Evolutionary conservation across 92 coral and sea anemone species (phyloP).

Genomic region (Pocillopora grandis): DNA sequence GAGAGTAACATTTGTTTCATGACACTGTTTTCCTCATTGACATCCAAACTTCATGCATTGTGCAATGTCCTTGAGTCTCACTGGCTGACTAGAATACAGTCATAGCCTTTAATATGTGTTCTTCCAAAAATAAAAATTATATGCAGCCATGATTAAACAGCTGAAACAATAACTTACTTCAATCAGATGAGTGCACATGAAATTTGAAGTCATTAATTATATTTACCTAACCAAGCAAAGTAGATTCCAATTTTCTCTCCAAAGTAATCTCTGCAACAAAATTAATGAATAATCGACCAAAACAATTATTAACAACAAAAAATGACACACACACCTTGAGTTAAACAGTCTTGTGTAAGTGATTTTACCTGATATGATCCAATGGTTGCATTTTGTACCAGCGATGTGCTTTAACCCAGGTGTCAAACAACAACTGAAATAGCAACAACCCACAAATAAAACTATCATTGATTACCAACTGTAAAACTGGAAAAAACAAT

Average conservation of each 20-base stretch:
- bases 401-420: constrained; percentile 78
- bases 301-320: not conserved
- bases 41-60: too few relatives aligned
- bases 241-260: constrained; percentile 98
- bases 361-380: too few relatives aligned
- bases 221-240: constrained; percentile 97
- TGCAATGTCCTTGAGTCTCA: too few relatives aligned
- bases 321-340: not conserved
- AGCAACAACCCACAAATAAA: not conserved
- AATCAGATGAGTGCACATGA: not conserved
- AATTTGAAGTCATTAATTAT: not conserved
- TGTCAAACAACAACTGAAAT: constrained; percentile 65
- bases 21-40: not conserved
- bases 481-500: too few relatives aligned
- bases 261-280: constrained; percentile 77
- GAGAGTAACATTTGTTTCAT: constrained; percentile 92
- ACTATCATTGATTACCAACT: too few relatives aligned
- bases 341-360: too few relatives aligned
- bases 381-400: constrained; percentile 93
- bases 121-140: too few relatives aligned
- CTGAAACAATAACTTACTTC: not conserved
- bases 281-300: not conserved
- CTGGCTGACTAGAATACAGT: too few relatives aligned
- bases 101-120: too few relatives aligned
- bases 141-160: not conserved